Evolutionary conservation across 2,797 vertebrate genomes (phyloP), one percentile per base, ranked within the genome.

Genomic region (Spinibarbus caldwelli): DNA sequence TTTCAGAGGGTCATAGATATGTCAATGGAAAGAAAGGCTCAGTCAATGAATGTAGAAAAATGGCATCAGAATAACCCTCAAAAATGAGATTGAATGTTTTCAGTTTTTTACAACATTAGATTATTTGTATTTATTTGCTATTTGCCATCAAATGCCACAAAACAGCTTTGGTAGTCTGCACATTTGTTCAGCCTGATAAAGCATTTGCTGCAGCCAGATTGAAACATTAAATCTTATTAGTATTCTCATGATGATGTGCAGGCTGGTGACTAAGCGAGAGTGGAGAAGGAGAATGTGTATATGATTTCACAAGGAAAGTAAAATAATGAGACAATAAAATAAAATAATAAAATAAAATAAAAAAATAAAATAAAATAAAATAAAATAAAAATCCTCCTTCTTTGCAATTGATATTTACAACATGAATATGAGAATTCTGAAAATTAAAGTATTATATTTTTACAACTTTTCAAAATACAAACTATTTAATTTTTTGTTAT

Each of bases 251-350:
- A 76, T 76, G 73, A n/a, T 6, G 1, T 23, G 21, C 6, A 12
- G n/a, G 29, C 31, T 76, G 47, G 29, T 23, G 71, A 29, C 43
- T 47, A 21, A 29, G 71, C 2, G 21, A 54, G 73, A 76, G 73
- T 1, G 6, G 11, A 75, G 23, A 15, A 9, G 17, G 45, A 34
- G 72, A 11, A 34, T 2, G 45, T 11, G n/a, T 45, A n/a, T 8
- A 71, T 43, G 70, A 47, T 43, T 45, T 72, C 14, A 72, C 70
- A 72, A 45, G n/a, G 14, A 72, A 45, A 17, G 41, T 19, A 29
- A 71, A n/a, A n/a, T n/a, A 71, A 49, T 73, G 71, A 73, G 71
- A 71, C 38, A 43, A 43, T 54, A 54, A 52, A n/a, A n/a, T n/a
- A n/a, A n/a, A n/a, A n/a, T n/a, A n/a, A n/a, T n/a, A n/a, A n/a